A percentile compares a stretch with the other conserved stretches of the same genome.
phyloP scores from a whole-genome alignment of 2,888 invertebrate genomes.

The Atherix ibis region DNA sequence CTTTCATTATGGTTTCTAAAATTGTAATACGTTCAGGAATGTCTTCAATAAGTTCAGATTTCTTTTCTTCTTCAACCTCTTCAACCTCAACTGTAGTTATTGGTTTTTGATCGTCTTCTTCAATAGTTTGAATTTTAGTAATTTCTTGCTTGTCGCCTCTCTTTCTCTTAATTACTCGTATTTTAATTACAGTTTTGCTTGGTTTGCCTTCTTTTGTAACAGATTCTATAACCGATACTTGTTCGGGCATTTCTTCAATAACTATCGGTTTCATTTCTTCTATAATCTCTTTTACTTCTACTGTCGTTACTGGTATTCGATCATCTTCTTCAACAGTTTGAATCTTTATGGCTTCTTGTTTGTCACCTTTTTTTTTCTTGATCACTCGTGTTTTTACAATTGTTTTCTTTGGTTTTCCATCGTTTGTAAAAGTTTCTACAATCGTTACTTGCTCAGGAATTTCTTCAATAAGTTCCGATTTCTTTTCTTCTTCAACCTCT shows the following conservation, averaged over 20 bases:
- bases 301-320: slow-evolving; percentile 24
- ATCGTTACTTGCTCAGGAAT: slow-evolving; percentile 8
- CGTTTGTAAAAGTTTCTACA: slow-evolving; percentile 13
- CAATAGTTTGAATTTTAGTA: slow-evolving; percentile 20
- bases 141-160: slow-evolving; percentile 24
- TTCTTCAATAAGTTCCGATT: slow-evolving; percentile 17
- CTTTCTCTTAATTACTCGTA: slow-evolving; percentile 24
- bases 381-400: slow-evolving; percentile 30
- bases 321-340: slow-evolving; percentile 32
- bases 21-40: slow-evolving; percentile 22
- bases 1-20: slow-evolving; percentile 23
- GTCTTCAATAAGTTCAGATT: slow-evolving; percentile 18
- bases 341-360: slow-evolving; percentile 34
- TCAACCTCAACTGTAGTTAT: slow-evolving; percentile 18
- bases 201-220: slow-evolving; percentile 14
- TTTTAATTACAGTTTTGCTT: slow-evolving; percentile 20
- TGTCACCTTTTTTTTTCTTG: slow-evolving; percentile 29
- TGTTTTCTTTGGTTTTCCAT: slow-evolving; percentile 22
- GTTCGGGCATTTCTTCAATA: slow-evolving; percentile 14
- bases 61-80: slow-evolving; percentile 15
- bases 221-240: slow-evolving; percentile 27
- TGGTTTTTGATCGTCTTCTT: slow-evolving; percentile 19
- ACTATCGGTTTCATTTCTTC: slow-evolving; percentile 18
- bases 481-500: slow-evolving; percentile 9
- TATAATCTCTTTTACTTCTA: slow-evolving; percentile 19